Base-by-base conservation (phyloP, 2,888 invertebrate species). In the Lydus trimaculatus region DNA sequence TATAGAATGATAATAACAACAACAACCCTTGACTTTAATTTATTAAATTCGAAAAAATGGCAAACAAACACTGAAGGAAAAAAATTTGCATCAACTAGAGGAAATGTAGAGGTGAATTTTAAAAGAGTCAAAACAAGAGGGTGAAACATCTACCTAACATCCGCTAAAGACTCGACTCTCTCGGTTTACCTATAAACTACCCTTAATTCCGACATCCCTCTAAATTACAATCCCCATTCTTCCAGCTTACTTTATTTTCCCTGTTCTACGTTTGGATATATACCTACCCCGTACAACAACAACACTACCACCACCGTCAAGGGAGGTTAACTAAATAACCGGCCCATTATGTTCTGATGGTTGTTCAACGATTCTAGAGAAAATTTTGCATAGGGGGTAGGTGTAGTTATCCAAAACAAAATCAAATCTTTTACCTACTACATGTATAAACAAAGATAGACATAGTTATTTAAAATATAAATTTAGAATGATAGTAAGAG, bases 171-270 rank as follows among this genome's bases (percentile, higher is more conserved):
- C 83, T 79, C 81, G 83, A 75, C 84, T 83, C 48, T 9, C 48
- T 48, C 48, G 84, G 84, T 85, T 85, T 84, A 85, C 85, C 85
- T 86, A 86, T 86, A 86, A 86, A 86, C 85, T 85, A 85, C 85
- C 86, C 85, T 85, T 86, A 86, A 86, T 86, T 84, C 85, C 84
- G 80, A 85, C 86, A 86, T 85, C 85, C 86, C 85, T 85, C 86
- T 86, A 85, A 86, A 86, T 86, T 86, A 85, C 85, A 85, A 84
- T 84, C 85, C 85, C 85, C 83, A 85, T 85, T 85, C 85, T 85
- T 86, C 83, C 83, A 82, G 83, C 84, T 84, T 84, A 84, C 84
- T 84, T 85, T 85, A 84, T 85, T 84, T 84, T 83, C 83, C 82
- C 84, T 83, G 20, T 48, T 48, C 20, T 48, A 20, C 20, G 20